Evolutionary conservation across 2,797 vertebrate species (phyloP).

Genomic region (Pseudomugil gertrudae): DNA sequence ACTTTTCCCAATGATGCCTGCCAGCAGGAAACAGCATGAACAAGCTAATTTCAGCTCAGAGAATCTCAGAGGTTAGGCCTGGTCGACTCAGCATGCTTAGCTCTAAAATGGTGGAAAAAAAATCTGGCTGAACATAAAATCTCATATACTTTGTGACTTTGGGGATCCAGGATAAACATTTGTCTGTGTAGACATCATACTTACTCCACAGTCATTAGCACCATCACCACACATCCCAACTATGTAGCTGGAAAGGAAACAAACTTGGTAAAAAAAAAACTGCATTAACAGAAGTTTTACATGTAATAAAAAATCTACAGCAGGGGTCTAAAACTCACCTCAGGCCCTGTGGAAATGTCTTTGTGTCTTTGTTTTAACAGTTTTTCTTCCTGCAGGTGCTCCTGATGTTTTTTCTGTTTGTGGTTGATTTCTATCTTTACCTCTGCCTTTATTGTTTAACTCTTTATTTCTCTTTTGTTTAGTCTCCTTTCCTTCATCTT

Average conservation of each 20-base stretch:
- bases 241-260: constrained; percentile 86
- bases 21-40: background rate
- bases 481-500: no score
- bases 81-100: background rate
- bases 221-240: constrained; percentile 99
- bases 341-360: no score
- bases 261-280: background rate
- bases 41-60: background rate
- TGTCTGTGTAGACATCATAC: constrained; percentile 53
- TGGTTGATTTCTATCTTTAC: no score
- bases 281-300: background rate
- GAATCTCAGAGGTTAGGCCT: background rate
- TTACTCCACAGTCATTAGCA: constrained; percentile 98
- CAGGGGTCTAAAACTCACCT: no score
- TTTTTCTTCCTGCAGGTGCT: no score
- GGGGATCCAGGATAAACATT: no score
- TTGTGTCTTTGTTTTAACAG: no score
- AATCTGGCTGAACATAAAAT: background rate
- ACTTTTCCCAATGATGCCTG: background rate
- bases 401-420: no score
- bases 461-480: no score
- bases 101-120: background rate
- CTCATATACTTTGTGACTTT: no score
- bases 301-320: background rate
- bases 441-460: no score